phyloP scores from a whole-genome alignment of 2,888 invertebrate genomes.

The Cinara cedri region DNA sequence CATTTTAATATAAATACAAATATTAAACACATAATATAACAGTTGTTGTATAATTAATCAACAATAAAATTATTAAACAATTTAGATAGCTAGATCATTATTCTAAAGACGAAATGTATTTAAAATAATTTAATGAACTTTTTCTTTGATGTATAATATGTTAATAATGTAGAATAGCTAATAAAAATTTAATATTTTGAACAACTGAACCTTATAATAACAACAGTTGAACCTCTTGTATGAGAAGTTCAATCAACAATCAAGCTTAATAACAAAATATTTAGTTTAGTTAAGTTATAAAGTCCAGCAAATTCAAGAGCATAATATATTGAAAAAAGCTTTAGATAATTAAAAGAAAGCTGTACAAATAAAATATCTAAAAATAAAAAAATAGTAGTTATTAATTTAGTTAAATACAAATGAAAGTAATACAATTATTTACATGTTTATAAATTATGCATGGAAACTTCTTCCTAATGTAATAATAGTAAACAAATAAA shows the following conservation, averaged over 20 bases:
- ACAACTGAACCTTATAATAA: slow-evolving; percentile 4
- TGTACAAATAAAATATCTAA: slow-evolving; percentile 21
- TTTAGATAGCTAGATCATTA: not conserved
- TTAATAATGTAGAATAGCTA: not conserved
- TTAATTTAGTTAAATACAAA: slow-evolving; percentile 1
- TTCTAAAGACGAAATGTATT: not conserved
- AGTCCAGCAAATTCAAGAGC: not conserved
- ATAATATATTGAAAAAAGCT: not conserved
- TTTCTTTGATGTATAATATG: not conserved
- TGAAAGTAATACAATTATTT: slow-evolving; percentile 25
- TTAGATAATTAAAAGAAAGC: not conserved
- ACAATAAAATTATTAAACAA: not conserved
- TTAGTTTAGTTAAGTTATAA: slow-evolving; percentile 23
- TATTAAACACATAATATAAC: too few species aligned
- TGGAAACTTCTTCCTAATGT: not conserved
- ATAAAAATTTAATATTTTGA: slow-evolving; percentile 4
- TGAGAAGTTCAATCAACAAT: slow-evolving; percentile 1
- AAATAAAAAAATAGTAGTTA: not conserved
- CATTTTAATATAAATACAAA: too few species aligned
- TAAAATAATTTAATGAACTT: not conserved
- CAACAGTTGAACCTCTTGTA: not conserved
- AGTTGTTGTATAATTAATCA: not conserved
- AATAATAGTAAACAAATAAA: not conserved
- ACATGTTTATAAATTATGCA: not conserved
- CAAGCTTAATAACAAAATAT: slow-evolving; percentile 9